phyloP scores from a whole-genome alignment of 1,140 invertebrate genomes.

The Stegodyphus dumicola region DNA sequence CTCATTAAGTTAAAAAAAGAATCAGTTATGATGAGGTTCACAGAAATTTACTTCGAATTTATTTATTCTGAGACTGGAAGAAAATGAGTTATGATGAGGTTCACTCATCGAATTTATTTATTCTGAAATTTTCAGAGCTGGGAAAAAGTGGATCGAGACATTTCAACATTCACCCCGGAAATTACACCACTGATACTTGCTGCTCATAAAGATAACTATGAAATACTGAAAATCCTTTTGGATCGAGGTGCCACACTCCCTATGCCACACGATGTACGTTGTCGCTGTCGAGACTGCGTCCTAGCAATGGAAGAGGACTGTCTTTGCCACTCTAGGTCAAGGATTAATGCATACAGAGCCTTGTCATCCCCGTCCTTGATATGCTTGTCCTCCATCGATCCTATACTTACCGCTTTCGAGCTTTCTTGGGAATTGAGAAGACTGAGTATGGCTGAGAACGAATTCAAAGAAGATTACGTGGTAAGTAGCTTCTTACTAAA shows the following conservation, averaged over 20 bases:
- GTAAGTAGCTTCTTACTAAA: slow-evolving; percentile 65
- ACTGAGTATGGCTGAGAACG: slow-evolving; percentile 94
- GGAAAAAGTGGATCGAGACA: slow-evolving; percentile 88
- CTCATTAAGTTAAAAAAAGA: no score
- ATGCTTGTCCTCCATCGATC: slow-evolving; percentile 94
- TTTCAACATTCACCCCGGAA: slow-evolving; percentile 94
- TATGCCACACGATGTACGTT: slow-evolving; percentile 90
- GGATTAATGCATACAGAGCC: slow-evolving; percentile 93
- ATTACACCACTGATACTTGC: slow-evolving; percentile 96
- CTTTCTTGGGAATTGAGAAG: slow-evolving; percentile 95
- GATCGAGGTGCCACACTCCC: slow-evolving; percentile 90
- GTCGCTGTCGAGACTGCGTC: slow-evolving; percentile 90
- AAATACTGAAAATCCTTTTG: slow-evolving; percentile 96
- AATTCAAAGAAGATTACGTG: slow-evolving; percentile 87
- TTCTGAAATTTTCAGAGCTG: slow-evolving; percentile 77
- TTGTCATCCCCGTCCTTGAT: slow-evolving; percentile 95
- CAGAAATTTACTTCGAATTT: background rate
- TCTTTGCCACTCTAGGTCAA: slow-evolving; percentile 85
- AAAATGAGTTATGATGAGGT: background rate
- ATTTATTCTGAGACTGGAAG: slow-evolving; percentile 29
- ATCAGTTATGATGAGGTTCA: background rate
- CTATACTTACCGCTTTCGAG: slow-evolving; percentile 96
- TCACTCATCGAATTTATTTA: slow-evolving; percentile 23
- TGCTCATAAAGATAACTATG: slow-evolving; percentile 96
- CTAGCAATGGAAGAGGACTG: slow-evolving; percentile 86